Conservation (phyloP, 92 coral and sea anemone genomes). For the Umimayanthus kanabou region DNA sequence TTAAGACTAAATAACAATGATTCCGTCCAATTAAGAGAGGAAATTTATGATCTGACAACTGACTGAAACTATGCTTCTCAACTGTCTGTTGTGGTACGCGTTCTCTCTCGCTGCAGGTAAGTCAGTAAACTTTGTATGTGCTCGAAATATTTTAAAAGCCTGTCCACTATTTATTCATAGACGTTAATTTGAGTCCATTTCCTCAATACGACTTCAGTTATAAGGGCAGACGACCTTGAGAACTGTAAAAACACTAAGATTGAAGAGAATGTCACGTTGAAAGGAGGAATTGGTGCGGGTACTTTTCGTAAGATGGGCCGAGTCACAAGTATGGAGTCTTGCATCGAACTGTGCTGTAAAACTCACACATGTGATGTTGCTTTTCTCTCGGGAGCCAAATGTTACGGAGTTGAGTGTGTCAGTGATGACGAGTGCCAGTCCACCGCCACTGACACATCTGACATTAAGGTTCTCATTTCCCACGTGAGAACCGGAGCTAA, state of each 20-base stretch:
- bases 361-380: constrained; percentile 95
- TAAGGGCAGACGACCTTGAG: constrained; percentile 66
- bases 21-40: background rate
- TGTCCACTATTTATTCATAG: background rate
- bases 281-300: constrained; percentile 99
- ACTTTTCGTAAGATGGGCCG: constrained; percentile 94
- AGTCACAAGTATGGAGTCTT: constrained; percentile 96
- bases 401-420: constrained; percentile 99
- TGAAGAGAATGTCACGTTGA: constrained; percentile 95
- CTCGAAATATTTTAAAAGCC: background rate
- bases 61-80: constrained; percentile 33
- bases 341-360: constrained; percentile 97
- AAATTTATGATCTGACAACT: constrained; percentile 16
- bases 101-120: constrained; percentile 32
- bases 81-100: constrained; percentile 45
- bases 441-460: constrained; percentile 98
- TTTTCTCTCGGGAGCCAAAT: constrained; percentile 90
- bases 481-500: constrained; percentile 93
- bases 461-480: constrained; percentile 93
- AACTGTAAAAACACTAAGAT: constrained; percentile 90
- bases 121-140: background rate
- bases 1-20: background rate
- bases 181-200: constrained; percentile 24
- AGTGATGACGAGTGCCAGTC: constrained; percentile 98
- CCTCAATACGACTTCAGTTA: constrained; percentile 20